Evolutionary conservation across 2,797 vertebrate genomes (phyloP).

Genomic region (Melanotaenia trifasciata): DNA sequence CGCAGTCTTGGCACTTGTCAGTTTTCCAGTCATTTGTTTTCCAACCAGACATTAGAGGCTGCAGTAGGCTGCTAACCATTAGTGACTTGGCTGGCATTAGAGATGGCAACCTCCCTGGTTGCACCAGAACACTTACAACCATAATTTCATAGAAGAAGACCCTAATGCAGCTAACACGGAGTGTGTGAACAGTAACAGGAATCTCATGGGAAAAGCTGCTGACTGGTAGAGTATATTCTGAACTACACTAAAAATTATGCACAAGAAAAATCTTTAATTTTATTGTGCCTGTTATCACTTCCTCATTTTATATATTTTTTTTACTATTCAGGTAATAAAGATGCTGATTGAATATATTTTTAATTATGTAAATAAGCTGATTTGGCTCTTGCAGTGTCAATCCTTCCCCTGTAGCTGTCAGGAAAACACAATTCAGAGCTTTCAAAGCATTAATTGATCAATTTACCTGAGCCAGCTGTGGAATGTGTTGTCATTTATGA

Average conservation of each 20-base stretch:
- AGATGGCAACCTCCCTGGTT: constrained; percentile 51
- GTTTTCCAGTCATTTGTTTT: constrained; percentile 45
- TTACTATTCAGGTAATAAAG: constrained; percentile 23
- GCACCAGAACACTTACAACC: constrained; percentile 64
- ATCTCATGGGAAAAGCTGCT: constrained; percentile 33
- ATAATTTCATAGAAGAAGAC: constrained; percentile 56
- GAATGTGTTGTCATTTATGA: constrained; percentile 31
- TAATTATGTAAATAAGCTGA: constrained; percentile 31
- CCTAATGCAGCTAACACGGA: constrained; percentile 54
- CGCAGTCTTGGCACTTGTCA: constrained; percentile 30
- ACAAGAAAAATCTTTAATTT: constrained; percentile 25
- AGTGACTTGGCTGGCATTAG: constrained; percentile 45
- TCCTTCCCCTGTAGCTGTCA: neutral
- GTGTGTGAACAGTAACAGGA: constrained; percentile 17
- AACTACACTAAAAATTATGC: constrained; percentile 22
- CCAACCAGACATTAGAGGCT: constrained; percentile 25
- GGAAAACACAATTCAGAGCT: constrained; percentile 23
- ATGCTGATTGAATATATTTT: constrained; percentile 17
- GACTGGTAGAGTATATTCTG: constrained; percentile 30
- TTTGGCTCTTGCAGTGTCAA: constrained; percentile 19
- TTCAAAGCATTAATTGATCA: constrained; percentile 29
- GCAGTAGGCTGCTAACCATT: constrained; percentile 46
- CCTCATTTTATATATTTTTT: constrained; percentile 11
- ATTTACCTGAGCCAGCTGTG: constrained; percentile 9
- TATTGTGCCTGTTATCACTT: neutral